Evolutionary conservation across 2,113 vertebrate species (phyloP), one percentile per base, ranked within the genome.

Genomic region (Castor canadensis): DNA sequence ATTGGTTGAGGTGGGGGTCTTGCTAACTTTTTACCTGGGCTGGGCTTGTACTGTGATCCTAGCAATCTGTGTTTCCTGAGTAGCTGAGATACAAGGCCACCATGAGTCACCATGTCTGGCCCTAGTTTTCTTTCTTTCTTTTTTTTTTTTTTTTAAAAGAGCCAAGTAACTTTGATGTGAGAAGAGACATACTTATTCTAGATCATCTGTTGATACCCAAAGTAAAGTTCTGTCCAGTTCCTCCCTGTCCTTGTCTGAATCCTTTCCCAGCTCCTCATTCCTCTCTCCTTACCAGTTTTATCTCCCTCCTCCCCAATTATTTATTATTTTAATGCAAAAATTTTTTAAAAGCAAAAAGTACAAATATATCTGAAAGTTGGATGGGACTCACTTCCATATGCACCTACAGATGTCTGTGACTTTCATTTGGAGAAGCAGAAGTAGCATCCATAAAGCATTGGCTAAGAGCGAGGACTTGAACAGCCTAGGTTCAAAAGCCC

Each of bases 271-370:
- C 13, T 84, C 71, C 6, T 22, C 20, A 28, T 38, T 66, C 49
- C n/a, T 77, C 35, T 93, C 19, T 15, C 11, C 22, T 83, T 71
- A 43, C 20, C 64, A 76, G 17, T 83, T n/a, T 79, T 15, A 64
- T 32, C n/a, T 6, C 1, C 10, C 10, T 30, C 3, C 40, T 17
- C 19, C 35, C 20, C 32, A 35, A 5, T 77, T 87, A 30, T 87
- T 83, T 54, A 69, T 76, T 87, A 91, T 56, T 82, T 80, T 71
- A 58, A 92, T 52, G 43, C 16, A 87, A 45, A 22, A 24, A 73
- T 77, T 84, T 94, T 91, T 86, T 56, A 86, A 89, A 84, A 93
- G 64, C 62, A 75, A 80, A 69, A 93, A 73, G 10, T 12, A 49
- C 38, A 60, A 32, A 73, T 43, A 84, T 26, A 52, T 69, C 80